Evolutionary conservation across 2,113 vertebrate species (phyloP).

Genomic region (Nothobranchius kuhntae): DNA sequence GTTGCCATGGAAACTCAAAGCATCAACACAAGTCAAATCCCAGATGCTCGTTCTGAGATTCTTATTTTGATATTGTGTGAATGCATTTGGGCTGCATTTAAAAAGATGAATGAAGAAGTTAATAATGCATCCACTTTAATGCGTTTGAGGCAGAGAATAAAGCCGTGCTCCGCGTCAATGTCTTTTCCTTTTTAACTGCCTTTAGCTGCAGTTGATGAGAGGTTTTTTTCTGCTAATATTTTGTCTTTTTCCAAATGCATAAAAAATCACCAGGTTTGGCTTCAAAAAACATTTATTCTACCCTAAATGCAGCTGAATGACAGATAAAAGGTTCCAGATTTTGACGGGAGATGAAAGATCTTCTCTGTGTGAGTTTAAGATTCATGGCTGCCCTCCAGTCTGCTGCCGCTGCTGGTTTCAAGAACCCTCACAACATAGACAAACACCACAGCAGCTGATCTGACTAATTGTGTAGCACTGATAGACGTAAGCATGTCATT

Average conservation of each 20-base stretch:
- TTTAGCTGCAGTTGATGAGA: background rate
- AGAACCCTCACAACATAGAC: slow-evolving; percentile 2
- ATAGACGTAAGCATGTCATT: slow-evolving; percentile 18
- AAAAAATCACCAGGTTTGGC: background rate
- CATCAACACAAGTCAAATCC: no score
- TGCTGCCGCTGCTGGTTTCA: background rate
- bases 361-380: background rate
- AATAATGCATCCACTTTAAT: no score
- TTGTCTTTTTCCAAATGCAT: background rate
- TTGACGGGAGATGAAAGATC: background rate
- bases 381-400: background rate
- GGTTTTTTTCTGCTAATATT: background rate
- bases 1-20: no score
- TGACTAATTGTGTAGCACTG: slow-evolving; percentile 12
- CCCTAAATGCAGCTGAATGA: background rate
- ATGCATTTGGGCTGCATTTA: no score
- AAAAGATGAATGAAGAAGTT: no score
- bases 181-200: background rate
- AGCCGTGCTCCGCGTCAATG: no score
- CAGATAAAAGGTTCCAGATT: background rate
- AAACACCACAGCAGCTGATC: slow-evolving; percentile 9
- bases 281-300: no score
- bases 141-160: no score
- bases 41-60: no score
- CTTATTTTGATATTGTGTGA: no score